Evolutionary conservation across 1,140 invertebrate species (phyloP), one percentile per base, ranked within the genome.

Genomic region (Pseudomyrmex cubaensis): DNA sequence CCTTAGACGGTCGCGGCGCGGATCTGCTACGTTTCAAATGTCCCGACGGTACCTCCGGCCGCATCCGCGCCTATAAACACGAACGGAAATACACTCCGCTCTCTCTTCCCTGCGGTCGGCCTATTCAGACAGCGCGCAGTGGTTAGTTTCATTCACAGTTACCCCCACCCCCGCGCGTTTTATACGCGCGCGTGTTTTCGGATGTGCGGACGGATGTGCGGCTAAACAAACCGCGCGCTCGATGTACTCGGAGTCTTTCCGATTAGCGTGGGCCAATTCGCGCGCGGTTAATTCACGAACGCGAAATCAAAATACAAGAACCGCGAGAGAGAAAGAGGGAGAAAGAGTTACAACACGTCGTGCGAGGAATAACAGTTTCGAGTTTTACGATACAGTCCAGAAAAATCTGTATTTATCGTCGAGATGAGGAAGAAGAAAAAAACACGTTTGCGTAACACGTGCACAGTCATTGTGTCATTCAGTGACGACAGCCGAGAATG

Each of bases 101-200:
- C 75, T 52, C 75, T 59, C 54, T 57, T 10, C 64, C 52, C 66
- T 54, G 76, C 52, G 75, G 44, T 70, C 17, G 35, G 75, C 64
- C 82, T 88, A 90, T 90, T 90, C 87, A 90, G 84, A 56, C 86
- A 66, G 87, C 66, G 87, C 83, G 84, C 90, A 90, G 90, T 91
- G 91, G 91, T 92, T 91, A 91, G 74, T 85, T 91, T 92, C 91
- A 91, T 91, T 92, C 90, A 91, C 91, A 90, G 89, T 69, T 90
- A 66, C 82, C 84, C 90, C 86, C 89, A 84, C 85, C 78, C 69
- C 70, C 63, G 69, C 52, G 57, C 61, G 63, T 56, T 77, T 66
- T 44, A 77, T 67, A 57, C 64, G 75, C 75, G 25, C 17, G 75
- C 72, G 56, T 66, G 83, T 88, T 89, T 83, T 87, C 89, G 83